Evolutionary conservation across 2,797 vertebrate genomes (phyloP).

Genomic region (Scolopax bukidnonensis): DNA sequence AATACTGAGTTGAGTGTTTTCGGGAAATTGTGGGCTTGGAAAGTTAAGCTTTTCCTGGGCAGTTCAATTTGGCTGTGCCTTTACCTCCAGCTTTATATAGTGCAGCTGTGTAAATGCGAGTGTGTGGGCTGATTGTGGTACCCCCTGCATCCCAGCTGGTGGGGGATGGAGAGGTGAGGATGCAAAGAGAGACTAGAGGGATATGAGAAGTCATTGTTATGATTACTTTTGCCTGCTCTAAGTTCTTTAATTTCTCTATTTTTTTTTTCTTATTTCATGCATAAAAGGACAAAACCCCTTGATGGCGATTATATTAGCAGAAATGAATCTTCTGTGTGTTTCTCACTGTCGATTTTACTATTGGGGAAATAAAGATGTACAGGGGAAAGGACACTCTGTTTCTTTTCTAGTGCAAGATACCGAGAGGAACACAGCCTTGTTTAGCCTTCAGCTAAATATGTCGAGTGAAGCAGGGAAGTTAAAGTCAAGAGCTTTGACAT

Average conservation of each 20-base stretch:
- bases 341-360: neutral
- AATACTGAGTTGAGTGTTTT: accelerated
- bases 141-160: neutral
- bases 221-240: neutral
- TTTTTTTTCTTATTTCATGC: neutral
- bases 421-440: constrained; percentile 34
- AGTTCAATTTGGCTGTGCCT: neutral
- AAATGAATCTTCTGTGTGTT: neutral
- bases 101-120: neutral
- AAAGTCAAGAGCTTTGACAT: constrained; percentile 61
- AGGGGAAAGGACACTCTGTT: constrained; percentile 26
- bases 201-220: neutral
- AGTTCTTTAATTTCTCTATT: neutral
- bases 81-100: neutral
- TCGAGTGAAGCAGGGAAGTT: constrained; percentile 15
- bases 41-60: neutral
- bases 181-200: neutral
- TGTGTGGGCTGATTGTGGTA: neutral
- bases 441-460: constrained; percentile 54
- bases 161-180: neutral
- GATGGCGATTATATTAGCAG: neutral
- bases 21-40: neutral
- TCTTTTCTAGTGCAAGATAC: neutral
- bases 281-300: neutral
- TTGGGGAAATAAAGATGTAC: neutral